A percentile compares a stretch with the other conserved stretches of the same genome.
Evolutionary conservation across 1,140 invertebrate genomes (phyloP).

Genomic region (Heliconius eleuchia): DNA sequence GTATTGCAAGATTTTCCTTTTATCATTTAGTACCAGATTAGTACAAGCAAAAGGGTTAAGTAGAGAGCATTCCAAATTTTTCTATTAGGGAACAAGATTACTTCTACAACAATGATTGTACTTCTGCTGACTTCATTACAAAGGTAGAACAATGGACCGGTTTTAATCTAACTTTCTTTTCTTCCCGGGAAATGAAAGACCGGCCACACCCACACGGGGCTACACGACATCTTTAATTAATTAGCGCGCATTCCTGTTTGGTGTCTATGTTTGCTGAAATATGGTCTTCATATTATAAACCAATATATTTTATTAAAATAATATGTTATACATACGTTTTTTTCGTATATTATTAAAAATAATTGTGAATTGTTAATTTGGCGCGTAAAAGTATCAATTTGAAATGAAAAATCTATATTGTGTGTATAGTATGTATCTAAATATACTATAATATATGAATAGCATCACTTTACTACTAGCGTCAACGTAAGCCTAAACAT

Average conservation of each 20-base stretch:
- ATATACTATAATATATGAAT: background rate
- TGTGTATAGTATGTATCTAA: background rate
- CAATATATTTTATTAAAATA: background rate
- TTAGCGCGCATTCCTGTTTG: constrained; percentile 68
- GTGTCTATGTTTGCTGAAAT: constrained; percentile 44
- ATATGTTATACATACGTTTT: no score
- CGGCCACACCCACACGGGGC: constrained; percentile 64
- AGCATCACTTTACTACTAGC: background rate
- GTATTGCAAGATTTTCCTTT: background rate
- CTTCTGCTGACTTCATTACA: constrained; percentile 62
- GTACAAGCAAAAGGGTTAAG: constrained; percentile 18
- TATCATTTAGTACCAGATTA: background rate
- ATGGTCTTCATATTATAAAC: background rate
- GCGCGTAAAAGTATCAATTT: no score
- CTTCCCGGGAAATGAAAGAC: constrained; percentile 63
- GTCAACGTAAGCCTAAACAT: constrained; percentile 52
- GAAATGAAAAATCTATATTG: no score
- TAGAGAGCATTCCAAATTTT: constrained; percentile 15
- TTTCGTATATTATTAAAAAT: no score
- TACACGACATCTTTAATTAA: constrained; percentile 71
- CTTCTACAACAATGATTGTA: constrained; percentile 47
- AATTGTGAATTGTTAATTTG: no score
- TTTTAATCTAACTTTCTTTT: constrained; percentile 78
- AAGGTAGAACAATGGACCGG: constrained; percentile 68
- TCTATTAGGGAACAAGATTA: constrained; percentile 39